Base-by-base conservation (phyloP, 2,888 invertebrate species). In the Parelbella ahira region DNA sequence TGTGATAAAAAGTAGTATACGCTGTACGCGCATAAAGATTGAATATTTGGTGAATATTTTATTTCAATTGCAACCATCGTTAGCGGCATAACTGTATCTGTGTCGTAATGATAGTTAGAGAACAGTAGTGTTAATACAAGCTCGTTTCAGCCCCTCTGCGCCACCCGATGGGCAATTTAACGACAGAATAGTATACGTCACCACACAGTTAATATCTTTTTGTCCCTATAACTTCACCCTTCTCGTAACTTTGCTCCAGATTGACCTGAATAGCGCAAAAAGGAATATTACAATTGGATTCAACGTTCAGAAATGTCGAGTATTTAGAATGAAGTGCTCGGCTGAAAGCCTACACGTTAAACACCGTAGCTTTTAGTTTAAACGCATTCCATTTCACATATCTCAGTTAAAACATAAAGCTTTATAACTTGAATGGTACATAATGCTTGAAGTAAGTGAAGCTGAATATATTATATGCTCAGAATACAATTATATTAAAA, bases 311-410 rank as follows among this genome's bases (percentile, higher is more conserved):
- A 39, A 32, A 2, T 39, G 6, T 10, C 19, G 9, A 41, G 10
- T 33, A 9, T 27, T 24, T 25, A 33, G 13, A 10, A 41, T 32
- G 13, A 41, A 25, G 20, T 13, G 32, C 20, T 27, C 25, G 20
- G 25, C 39, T 41, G 27, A 41, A 41, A 41, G 32, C 32, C 20
- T 20, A 25, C 32, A 20, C 30, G 24, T 15, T 37, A 28, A 37
- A 30, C 18, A 30, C 8, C 24, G 9, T 27, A 7, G 39, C 39
- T 32, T 41, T 41, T 21, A 41, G 25, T 25, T 27, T 41, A 41
- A 37, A 41, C 20, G 27, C 32, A 32, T 41, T 33, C 39, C 39
- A 33, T 33, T 41, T 20, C 25, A 41, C 39, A 27, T 41, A 32
- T 41, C 32, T 41, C 13, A 11, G 5, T 32, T 41, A 41, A 33